Percentiles rank a stretch among this genome's conserved stretches.
phyloP scores from a whole-genome alignment of 2,888 invertebrate genomes.

The Leptura quadrifasciata region DNA sequence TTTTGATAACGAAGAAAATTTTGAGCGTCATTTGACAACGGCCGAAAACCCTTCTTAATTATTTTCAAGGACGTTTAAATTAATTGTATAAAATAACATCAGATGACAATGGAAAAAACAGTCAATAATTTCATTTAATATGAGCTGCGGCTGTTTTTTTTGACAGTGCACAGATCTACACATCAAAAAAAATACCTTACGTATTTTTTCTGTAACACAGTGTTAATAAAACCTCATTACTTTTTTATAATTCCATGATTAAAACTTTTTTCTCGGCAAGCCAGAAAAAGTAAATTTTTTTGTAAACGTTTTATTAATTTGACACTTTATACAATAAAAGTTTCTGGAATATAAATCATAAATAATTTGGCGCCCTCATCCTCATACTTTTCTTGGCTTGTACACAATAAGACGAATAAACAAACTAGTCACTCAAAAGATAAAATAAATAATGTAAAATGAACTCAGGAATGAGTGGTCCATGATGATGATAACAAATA shows the following conservation, averaged over 20 bases:
- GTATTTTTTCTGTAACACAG: too few species aligned
- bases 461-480: background rate
- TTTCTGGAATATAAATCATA: too few species aligned
- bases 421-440: background rate
- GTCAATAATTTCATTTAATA: background rate
- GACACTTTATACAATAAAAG: too few species aligned
- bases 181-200: too few species aligned
- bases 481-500: background rate
- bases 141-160: too few species aligned
- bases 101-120: background rate
- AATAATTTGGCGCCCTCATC: background rate
- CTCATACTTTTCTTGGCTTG: background rate
- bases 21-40: too few species aligned
- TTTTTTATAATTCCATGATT: background rate
- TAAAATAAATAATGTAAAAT: conserved; percentile 3
- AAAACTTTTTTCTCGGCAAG: background rate
- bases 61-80: too few species aligned
- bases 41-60: too few species aligned
- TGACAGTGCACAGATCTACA: too few species aligned
- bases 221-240: background rate
- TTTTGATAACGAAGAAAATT: too few species aligned
- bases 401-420: background rate
- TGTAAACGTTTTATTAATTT: background rate
- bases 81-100: background rate
- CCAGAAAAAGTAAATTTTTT: background rate